These are phyloP conservation scores for Cyanistes caeruleus DNA, from an alignment of 2,113 vertebrate species.

Conservation along the genomic window DNA sequence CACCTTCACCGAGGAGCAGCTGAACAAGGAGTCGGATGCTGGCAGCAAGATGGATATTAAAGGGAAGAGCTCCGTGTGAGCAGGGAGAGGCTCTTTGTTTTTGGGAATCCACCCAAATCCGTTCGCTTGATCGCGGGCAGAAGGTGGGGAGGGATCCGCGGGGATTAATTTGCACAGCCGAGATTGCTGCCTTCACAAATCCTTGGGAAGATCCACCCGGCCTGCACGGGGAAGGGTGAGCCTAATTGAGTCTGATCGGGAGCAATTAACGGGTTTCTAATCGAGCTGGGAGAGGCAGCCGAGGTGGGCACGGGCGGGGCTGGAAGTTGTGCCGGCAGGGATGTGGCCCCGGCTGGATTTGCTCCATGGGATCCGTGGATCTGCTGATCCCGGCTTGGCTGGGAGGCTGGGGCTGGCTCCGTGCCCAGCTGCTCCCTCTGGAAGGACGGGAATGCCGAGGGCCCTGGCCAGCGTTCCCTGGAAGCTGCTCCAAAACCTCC, in stretches of 20 bases:
- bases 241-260: neutral
- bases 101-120: neutral
- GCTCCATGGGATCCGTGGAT: neutral
- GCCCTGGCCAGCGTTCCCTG: neutral
- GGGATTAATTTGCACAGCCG: conserved; percentile 24
- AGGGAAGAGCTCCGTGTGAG: conserved; percentile 82
- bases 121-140: neutral
- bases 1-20: conserved; percentile 90
- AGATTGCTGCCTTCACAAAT: conserved; percentile 59
- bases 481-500: neutral
- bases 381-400: neutral
- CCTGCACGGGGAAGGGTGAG: neutral
- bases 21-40: conserved; percentile 78
- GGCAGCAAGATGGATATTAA: conserved; percentile 78
- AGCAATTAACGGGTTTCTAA: conserved; percentile 52
- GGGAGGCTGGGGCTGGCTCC: neutral
- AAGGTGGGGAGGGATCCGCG: neutral
- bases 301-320: neutral
- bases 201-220: neutral
- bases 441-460: rapidly evolving
- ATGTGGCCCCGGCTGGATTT: neutral
- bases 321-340: neutral
- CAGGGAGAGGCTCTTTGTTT: neutral
- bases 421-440: neutral
- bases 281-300: neutral